phyloP scores from a whole-genome alignment of 1,140 invertebrate genomes.

The Cherax destructor region DNA sequence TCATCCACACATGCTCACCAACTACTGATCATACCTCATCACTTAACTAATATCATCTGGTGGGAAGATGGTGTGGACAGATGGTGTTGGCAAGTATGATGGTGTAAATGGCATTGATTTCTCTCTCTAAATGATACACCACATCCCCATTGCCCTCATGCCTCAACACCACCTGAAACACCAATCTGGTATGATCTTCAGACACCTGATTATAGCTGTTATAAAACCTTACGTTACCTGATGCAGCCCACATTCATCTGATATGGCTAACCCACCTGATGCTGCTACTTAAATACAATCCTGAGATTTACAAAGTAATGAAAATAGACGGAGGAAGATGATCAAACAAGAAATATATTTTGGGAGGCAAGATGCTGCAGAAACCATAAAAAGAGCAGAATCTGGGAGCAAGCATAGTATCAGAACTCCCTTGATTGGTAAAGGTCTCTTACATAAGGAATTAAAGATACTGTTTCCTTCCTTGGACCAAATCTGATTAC shows the following conservation, averaged over 20 bases:
- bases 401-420: too few species aligned
- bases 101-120: slow-evolving; percentile 42
- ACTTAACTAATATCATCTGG: slow-evolving; percentile 42
- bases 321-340: too few species aligned
- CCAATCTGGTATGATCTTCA: background rate
- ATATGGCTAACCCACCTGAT: background rate
- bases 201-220: too few species aligned
- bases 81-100: slow-evolving; percentile 43
- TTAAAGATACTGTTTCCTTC: too few species aligned
- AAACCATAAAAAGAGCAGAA: too few species aligned
- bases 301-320: too few species aligned
- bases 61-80: slow-evolving; percentile 3
- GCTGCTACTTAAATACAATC: background rate
- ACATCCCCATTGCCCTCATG: background rate
- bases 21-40: background rate
- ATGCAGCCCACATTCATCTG: background rate
- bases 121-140: slow-evolving; percentile 33
- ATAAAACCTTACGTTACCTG: too few species aligned
- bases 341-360: too few species aligned
- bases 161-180: slow-evolving; percentile 15
- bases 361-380: too few species aligned
- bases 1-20: background rate
- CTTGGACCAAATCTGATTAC: too few species aligned
- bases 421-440: too few species aligned
- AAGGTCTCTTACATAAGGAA: too few species aligned